phyloP scores from a whole-genome alignment of 2,113 vertebrate genomes.

The Pelecanoides urinatrix region DNA sequence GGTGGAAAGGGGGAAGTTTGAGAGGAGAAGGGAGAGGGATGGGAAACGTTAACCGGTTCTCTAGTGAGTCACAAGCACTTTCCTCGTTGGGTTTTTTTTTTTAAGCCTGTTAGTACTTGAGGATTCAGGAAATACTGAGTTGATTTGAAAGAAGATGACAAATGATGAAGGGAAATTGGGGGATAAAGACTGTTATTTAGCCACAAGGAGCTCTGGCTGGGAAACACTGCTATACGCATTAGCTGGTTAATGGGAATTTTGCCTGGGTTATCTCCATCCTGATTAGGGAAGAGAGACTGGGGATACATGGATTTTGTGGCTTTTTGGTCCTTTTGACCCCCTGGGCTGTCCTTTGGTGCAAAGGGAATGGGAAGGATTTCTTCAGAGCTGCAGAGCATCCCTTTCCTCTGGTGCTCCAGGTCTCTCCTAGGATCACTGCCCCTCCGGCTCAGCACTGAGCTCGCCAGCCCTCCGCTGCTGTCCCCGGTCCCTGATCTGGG shows the following conservation, averaged over 20 bases:
- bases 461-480: not conserved
- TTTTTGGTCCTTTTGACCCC: not conserved
- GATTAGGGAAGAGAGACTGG: not conserved
- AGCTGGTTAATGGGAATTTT: conserved; percentile 29
- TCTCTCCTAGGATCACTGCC: not conserved
- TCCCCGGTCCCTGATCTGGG: accelerated
- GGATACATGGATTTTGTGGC: not conserved
- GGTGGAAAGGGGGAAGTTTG: not conserved
- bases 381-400: not conserved
- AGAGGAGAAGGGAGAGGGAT: not conserved
- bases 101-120: not conserved
- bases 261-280: not conserved
- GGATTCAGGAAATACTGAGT: conserved; percentile 48
- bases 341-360: not conserved
- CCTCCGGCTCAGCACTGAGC: not conserved
- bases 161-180: conserved; percentile 49
- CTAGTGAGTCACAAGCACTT: not conserved
- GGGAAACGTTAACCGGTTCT: not conserved
- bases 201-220: not conserved
- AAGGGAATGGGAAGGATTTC: not conserved
- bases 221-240: not conserved
- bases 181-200: conserved; percentile 51
- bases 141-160: conserved; percentile 53
- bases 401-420: not conserved
- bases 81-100: not conserved